Base-by-base conservation (phyloP, 2,797 vertebrate genomes). In the Sylvilagus floridanus region DNA sequence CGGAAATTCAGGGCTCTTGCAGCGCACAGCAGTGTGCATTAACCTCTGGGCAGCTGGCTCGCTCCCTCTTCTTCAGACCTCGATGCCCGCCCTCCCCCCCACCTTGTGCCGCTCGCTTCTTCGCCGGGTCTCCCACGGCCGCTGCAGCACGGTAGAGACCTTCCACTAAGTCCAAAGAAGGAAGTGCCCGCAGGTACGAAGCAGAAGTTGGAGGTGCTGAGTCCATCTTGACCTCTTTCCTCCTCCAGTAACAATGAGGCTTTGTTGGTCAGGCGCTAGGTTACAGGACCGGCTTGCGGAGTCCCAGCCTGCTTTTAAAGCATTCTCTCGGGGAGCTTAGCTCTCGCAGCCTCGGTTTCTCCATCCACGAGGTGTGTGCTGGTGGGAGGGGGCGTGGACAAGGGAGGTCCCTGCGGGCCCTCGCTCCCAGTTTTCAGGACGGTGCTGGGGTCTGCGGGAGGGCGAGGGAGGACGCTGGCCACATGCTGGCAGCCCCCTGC, bases 201-300 rank as follows among this genome's bases (percentile, higher is more conserved):
- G 84, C 81, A 84, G 17, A 54, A 89, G 28, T 84, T 30, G 32
- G 72, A 90, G 72, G 60, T 95, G 52, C 68, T 84, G 26, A 22
- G 47, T 52, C 62, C 52, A 24, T 52, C 42, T 17, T 30, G 30
- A 32, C 5, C 28, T 91, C 73, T 60, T 81, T 91, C 77, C 52
- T 96, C 65, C 54, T 85, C 47, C 47, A 85, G 0, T 21, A 72
- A 94, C 73, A 91, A 8, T 24, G 83, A 60, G 57, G 84, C 86
- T 95, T 92, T 88, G 88, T 95, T 76, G 50, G 57, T n/a, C 10
- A 57, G 88, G 88, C 68, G 2, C 63, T 81, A 89, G 71, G 66
- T 73, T 88, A 81, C 24, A 26, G 50, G 60, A 24, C 19, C 50
- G 32, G 69, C 42, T 35, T 35, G 14, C 19, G 57, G 81, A 32